Evolutionary conservation across 2,797 vertebrate species (phyloP).

Genomic region (Menidia menidia): DNA sequence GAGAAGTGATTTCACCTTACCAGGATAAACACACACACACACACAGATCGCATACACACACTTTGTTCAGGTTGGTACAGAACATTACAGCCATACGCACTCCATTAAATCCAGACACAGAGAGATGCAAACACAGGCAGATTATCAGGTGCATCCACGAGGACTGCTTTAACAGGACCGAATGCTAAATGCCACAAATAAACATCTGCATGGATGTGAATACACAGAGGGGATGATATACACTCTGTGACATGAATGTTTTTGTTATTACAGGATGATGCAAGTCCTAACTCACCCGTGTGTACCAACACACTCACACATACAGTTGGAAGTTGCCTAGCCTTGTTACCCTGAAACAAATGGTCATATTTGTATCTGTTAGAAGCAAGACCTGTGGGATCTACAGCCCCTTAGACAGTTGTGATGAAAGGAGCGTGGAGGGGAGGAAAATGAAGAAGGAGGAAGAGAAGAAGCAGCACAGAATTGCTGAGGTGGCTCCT

Average conservation of each 20-base stretch:
- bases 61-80: conserved; percentile 65
- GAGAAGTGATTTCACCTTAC: conserved; percentile 68
- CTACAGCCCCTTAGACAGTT: conserved; percentile 46
- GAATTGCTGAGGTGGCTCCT: conserved; percentile 56
- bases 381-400: conserved; percentile 56
- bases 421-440: conserved; percentile 48
- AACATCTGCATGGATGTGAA: conserved; percentile 31
- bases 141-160: conserved; percentile 48
- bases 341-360: conserved; percentile 51
- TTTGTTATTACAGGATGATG: conserved; percentile 44
- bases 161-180: conserved; percentile 34
- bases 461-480: background rate
- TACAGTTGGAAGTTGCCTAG: conserved; percentile 25
- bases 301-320: conserved; percentile 43
- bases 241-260: conserved; percentile 50
- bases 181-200: conserved; percentile 31
- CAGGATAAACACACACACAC: conserved; percentile 56
- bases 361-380: conserved; percentile 61
- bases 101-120: conserved; percentile 76
- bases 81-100: conserved; percentile 69
- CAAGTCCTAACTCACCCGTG: conserved; percentile 40
- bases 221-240: conserved; percentile 34
- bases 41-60: conserved; percentile 48
- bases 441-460: conserved; percentile 18
- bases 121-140: conserved; percentile 40